Conservation (phyloP, 1,140 invertebrate species). For the Triops longicaudatus region DNA sequence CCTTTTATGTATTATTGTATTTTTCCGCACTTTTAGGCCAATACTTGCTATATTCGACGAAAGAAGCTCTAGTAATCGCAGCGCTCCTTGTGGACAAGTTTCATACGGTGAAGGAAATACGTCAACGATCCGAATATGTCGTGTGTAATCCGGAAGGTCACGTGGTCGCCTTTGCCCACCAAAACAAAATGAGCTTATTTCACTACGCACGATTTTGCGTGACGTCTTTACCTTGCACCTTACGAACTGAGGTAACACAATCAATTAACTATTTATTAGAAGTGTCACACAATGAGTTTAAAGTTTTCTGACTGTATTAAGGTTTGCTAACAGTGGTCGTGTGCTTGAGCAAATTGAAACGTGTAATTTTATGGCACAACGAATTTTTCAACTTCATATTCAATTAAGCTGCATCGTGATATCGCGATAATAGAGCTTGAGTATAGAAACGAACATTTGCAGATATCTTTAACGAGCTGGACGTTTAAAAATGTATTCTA, state of each 20-base stretch:
- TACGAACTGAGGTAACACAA: not conserved
- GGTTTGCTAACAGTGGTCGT: no score
- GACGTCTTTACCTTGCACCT: not conserved
- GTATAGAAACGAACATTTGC: no score
- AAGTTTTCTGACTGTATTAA: no score
- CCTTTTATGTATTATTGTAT: no score
- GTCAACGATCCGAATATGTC: not conserved
- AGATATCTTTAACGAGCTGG: no score
- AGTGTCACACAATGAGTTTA: no score
- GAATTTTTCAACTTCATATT: no score
- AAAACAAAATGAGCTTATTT: not conserved
- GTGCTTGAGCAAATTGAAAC: no score
- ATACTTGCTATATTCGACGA: not conserved
- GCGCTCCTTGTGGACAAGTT: not conserved
- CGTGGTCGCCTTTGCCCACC: not conserved
- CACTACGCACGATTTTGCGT: not conserved
- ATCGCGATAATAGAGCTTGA: no score
- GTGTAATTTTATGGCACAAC: no score
- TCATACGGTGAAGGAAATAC: not conserved
- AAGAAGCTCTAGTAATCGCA: not conserved
- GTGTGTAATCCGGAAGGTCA: not conserved
- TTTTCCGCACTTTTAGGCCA: not conserved
- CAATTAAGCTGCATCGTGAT: no score
- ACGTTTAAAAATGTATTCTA: no score
- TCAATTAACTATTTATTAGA: not conserved